These are phyloP conservation scores for Choreutis nemorana DNA, from an alignment of 2,888 invertebrate species.

Conservation along the genomic window DNA sequence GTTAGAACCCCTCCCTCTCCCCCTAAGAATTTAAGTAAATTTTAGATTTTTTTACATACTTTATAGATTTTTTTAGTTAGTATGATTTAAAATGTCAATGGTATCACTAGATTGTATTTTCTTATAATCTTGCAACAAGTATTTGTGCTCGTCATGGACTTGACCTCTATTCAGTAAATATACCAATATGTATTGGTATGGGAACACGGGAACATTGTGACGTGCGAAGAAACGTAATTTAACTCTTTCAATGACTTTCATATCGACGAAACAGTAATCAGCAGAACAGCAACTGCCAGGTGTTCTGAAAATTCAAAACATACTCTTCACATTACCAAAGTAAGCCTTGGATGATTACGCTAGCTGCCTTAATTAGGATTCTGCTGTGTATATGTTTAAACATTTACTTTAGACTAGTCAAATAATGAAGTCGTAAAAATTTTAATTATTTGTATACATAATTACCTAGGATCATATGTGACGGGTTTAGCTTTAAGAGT, in stretches of 20 bases:
- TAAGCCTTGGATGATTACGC: background rate
- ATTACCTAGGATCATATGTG: constrained; percentile 53
- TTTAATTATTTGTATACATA: too few species aligned
- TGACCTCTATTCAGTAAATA: constrained; percentile 45
- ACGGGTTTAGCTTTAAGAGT: constrained; percentile 51
- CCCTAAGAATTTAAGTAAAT: too few species aligned
- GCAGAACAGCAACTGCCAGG: constrained; percentile 57
- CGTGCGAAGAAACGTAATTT: constrained; percentile 52
- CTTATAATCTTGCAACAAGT: constrained; percentile 48
- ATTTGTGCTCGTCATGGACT: constrained; percentile 48
- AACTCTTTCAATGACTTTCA: constrained; percentile 55
- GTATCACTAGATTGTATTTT: constrained; percentile 34
- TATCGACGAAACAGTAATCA: constrained; percentile 57
- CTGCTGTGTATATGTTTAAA: too few species aligned
- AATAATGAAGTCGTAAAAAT: too few species aligned
- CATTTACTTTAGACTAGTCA: too few species aligned
- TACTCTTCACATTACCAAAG: background rate
- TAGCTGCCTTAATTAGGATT: too few species aligned
- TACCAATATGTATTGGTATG: constrained; percentile 53
- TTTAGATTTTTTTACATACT: too few species aligned
- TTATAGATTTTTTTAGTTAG: too few species aligned
- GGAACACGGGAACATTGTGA: constrained; percentile 55
- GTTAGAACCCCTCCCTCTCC: too few species aligned
- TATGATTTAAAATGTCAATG: constrained; percentile 44
- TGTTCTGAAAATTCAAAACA: constrained; percentile 27